Base-by-base conservation (phyloP, 1,140 invertebrate species). In the Hyles euphorbiae region DNA sequence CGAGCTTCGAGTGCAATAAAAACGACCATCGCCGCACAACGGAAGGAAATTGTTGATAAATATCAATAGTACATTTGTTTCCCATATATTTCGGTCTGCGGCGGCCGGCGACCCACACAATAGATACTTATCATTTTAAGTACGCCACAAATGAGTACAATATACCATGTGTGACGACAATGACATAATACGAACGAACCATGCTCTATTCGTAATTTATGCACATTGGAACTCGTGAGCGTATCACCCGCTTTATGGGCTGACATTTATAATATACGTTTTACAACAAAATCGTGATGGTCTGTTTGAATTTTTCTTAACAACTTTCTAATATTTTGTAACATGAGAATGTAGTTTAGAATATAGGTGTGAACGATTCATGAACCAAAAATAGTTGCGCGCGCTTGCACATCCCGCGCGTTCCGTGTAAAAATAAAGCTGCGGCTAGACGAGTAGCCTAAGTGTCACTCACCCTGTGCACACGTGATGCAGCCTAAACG, bases 381-480 rank as follows among this genome's bases (percentile, higher is more conserved):
- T 76, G 69, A 54, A 72, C 81, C 78, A 78, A 87, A 85, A 87
- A 87, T 85, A 87, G 84, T 70, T 77, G 63, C 74, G 72, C 65
- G 61, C 67, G 53, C 10, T 22, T 44, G 76, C 68, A 74, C 78
- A 81, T 82, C 76, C 60, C 74, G 68, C 63, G 72, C 62, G 69
- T 72, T 61, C 53, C 60, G 70, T 74, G 71, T 83, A 83, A 81
- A 87, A 87, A 87, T 87, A 87, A 77, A 79, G 65, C 68, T 67
- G 62, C 50, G 63, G 58, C 71, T 82, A 80, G 73, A 61, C 70
- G 74, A 66, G 63, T 4, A 48, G 45, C 61, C 46, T 36, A 74
- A 60, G 69, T 85, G 83, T 87, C 81, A 87, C 84, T 87, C 82
- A 85, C 84, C 82, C 73, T 66, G 11, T 40, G 65, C 61, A 64